Conservation (phyloP, 2,113 vertebrate species). For the Sphyrna mokarran region DNA sequence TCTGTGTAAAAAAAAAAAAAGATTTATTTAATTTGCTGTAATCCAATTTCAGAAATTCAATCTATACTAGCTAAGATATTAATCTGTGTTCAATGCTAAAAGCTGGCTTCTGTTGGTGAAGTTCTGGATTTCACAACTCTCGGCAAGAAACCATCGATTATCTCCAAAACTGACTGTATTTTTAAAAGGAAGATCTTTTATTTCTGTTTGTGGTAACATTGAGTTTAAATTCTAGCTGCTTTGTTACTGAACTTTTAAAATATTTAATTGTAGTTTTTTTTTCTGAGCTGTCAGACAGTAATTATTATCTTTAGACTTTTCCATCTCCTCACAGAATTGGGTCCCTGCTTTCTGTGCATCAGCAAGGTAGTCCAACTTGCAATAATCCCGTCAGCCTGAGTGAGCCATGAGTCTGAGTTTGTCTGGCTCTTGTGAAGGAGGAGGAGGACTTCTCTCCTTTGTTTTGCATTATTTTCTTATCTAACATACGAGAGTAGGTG, state of each 20-base stretch:
- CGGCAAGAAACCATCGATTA: not conserved
- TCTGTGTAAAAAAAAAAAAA: not conserved
- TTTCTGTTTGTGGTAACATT: not conserved
- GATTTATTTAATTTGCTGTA: not conserved
- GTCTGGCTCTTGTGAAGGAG: not conserved
- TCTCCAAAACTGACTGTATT: not conserved
- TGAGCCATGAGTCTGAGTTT: not conserved
- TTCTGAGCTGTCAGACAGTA: not conserved
- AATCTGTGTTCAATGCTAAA: not conserved
- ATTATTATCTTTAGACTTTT: slow-evolving; percentile 1
- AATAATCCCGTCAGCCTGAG: not conserved
- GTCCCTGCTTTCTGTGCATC: not conserved
- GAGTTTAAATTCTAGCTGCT: not conserved
- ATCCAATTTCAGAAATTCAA: not conserved
- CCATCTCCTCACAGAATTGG: not conserved
- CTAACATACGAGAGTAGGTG: not conserved
- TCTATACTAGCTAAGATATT: not conserved
- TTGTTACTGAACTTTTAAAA: not conserved
- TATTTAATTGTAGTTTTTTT: not conserved
- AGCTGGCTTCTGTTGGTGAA: not conserved
- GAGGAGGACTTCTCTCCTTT: not conserved
- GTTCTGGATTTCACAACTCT: not conserved
- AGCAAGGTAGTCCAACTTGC: not conserved
- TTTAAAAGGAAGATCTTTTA: not conserved
- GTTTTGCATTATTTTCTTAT: not conserved